Base-by-base conservation (phyloP, 2,113 vertebrate species). In the Smithornis capensis region DNA sequence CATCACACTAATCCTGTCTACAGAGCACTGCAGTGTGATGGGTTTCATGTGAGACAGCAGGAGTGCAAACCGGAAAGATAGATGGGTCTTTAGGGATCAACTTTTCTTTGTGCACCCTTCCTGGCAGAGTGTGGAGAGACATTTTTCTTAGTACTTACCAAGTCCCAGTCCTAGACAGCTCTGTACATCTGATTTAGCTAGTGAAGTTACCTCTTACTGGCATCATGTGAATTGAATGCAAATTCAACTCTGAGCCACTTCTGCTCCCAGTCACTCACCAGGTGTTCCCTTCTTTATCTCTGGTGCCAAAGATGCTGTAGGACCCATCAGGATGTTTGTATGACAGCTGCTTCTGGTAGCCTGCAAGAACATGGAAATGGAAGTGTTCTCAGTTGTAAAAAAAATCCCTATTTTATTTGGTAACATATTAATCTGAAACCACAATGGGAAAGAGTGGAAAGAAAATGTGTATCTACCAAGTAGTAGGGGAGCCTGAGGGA, bases 281-380 rank as follows among this genome's bases (percentile, higher is more conserved):
- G 19, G 97, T 98, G 52, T 98, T 98, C 24, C 97, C 98, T 42
- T 86, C 87, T 37, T 37, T 57, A 64, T 85, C 95, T 59, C 60
- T 80, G 6, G 70, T 44, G 21, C 97, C 98, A 96, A 98, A 98
- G 37, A 97, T 81, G 53, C 98, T 98, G 76, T 97, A 98, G 19
- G 98, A 98, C 16, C 98, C 97, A 77, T 98, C 97, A 0, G 31
- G 68, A 71, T 95, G 98, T 62, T 96, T 98, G 75, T 97, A 98
- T 55, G 97, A 96, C 86, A 98, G 87, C 71, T 98, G 97, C 44
- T 92, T 97, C 94, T 98, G 98, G 73, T 98, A 98, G 23, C 98
- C 98, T 98, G 87, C 29, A 83, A 85, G 77, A 60, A 70, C 21
- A 77, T 1, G 7, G 33, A 50, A 52, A 16, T 35, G 12, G 25